Conservation (phyloP, 2,113 vertebrate species). For the Bos taurus region DNA sequence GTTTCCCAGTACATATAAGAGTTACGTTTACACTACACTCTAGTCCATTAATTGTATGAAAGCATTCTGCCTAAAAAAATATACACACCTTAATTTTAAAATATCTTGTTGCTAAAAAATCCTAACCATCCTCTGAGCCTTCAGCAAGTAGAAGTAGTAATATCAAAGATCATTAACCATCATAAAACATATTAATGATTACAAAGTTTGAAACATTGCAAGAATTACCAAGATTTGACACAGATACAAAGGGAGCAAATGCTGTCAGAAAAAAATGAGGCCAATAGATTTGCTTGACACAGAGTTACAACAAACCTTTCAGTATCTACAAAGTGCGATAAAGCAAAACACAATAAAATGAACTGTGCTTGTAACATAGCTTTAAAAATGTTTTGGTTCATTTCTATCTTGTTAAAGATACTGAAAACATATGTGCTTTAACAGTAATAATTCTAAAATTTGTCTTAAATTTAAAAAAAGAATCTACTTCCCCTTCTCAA, state of each 20-base stretch:
- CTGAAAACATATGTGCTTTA: neutral
- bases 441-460: neutral
- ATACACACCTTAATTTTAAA: neutral
- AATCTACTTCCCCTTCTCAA: neutral
- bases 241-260: neutral
- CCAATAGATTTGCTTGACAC: neutral
- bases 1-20: neutral
- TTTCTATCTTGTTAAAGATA: neutral
- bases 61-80: neutral
- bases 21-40: neutral
- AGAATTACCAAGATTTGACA: neutral
- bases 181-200: neutral
- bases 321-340: neutral
- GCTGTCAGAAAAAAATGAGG: neutral
- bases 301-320: neutral
- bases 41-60: neutral
- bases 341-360: neutral
- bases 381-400: neutral
- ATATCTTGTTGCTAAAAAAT: neutral
- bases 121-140: neutral
- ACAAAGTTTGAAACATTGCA: neutral
- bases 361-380: neutral
- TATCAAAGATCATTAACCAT: neutral
- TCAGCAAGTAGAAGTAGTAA: neutral
- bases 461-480: neutral